These are phyloP conservation scores for Bathynomus jamesi DNA, from an alignment of 1,140 invertebrate genomes.

Conservation along the genomic window DNA sequence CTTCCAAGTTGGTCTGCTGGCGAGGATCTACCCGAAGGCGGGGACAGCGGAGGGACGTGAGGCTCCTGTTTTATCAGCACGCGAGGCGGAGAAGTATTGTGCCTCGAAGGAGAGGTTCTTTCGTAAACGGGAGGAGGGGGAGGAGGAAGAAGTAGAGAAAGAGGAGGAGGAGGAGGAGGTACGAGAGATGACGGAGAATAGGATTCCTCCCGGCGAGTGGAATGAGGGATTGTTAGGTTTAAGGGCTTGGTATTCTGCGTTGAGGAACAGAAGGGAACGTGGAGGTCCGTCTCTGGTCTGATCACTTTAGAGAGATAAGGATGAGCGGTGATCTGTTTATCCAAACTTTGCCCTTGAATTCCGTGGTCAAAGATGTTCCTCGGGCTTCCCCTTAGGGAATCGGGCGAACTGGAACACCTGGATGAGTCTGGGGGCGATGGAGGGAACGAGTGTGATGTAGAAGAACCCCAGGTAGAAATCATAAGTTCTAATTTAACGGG, in stretches of 20 bases:
- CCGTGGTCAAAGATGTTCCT: not conserved
- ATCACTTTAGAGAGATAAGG: not conserved
- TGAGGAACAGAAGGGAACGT: too few relatives aligned
- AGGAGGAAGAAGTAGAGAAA: not conserved
- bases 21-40: not conserved
- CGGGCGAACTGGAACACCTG: not conserved
- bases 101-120: not conserved
- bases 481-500: too few relatives aligned
- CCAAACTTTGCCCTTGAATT: not conserved
- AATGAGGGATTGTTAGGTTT: not conserved
- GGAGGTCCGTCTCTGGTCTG: not conserved
- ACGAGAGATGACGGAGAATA: not conserved
- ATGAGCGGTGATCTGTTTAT: not conserved
- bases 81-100: not conserved
- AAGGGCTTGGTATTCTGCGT: not conserved
- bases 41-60: not conserved
- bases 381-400: not conserved
- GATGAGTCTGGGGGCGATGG: not conserved
- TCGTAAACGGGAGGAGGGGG: not conserved
- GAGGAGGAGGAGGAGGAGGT: not conserved
- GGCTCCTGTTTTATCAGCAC: not conserved
- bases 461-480: not conserved
- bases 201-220: not conserved
- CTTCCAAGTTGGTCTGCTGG: not conserved
- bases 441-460: not conserved